These are phyloP conservation scores for Parnassius smintheus DNA, from an alignment of 2,888 invertebrate species.

Conservation along the genomic window DNA sequence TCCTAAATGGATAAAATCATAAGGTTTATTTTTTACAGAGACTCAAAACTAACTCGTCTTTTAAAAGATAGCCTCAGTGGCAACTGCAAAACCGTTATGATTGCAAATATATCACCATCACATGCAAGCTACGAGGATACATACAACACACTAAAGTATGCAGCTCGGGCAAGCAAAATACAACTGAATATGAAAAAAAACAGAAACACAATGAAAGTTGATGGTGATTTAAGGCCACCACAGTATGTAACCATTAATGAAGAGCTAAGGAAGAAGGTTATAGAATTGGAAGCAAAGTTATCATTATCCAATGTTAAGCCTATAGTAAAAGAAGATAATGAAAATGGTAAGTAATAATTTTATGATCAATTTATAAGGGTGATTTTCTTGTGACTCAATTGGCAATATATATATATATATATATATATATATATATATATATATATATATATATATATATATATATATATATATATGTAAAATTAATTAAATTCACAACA, in stretches of 20 bases:
- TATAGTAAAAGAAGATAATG: conserved; percentile 45
- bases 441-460: no score
- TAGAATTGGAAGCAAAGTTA: conserved; percentile 72
- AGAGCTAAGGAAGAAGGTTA: conserved; percentile 83
- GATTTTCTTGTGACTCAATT: no score
- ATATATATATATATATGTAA: no score
- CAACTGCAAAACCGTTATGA: conserved; percentile 96
- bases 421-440: no score
- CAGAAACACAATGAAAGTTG: no score
- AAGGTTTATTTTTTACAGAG: conserved; percentile 70
- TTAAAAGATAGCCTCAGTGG: conserved; percentile 96
- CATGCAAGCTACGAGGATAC: conserved; percentile 92
- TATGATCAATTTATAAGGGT: neutral
- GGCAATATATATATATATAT: no score
- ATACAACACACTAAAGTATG: conserved; percentile 94
- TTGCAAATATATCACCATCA: conserved; percentile 93
- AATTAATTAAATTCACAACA: no score
- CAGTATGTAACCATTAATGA: conserved; percentile 87
- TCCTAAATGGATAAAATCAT: neutral
- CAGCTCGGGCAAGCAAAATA: conserved; percentile 91
- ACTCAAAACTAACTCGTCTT: conserved; percentile 94
- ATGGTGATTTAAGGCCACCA: conserved; percentile 84
- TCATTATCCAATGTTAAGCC: conserved; percentile 44
- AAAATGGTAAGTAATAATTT: conserved; percentile 47
- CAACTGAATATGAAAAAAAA: conserved; percentile 83